Conservation (phyloP, 2,113 vertebrate genomes). For the Aegypius monachus region DNA sequence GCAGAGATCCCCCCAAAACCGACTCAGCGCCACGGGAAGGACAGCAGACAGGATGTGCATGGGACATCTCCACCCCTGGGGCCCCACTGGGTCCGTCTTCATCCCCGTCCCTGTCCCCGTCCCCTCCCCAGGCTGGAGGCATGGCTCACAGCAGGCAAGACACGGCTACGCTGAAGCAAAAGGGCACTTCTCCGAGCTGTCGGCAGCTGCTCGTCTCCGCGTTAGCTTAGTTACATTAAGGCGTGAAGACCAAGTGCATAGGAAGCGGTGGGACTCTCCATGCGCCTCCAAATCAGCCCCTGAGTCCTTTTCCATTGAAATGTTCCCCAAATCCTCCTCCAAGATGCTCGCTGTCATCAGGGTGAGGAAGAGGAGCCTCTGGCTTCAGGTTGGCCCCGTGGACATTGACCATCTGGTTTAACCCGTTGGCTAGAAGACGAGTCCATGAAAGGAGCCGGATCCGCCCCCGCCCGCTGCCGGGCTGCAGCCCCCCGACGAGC, state of each 20-base stretch:
- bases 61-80: background rate
- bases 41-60: background rate
- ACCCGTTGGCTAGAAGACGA: slow-evolving; percentile 67
- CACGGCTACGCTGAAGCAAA: slow-evolving; percentile 4
- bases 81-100: fast-evolving
- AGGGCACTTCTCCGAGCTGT: slow-evolving; percentile 31
- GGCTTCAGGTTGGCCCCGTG: background rate
- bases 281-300: background rate
- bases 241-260: slow-evolving; percentile 55
- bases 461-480: slow-evolving; percentile 55
- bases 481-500: slow-evolving; percentile 69
- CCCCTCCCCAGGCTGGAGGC: background rate
- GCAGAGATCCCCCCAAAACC: background rate
- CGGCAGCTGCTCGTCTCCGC: background rate
- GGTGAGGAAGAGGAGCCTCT: background rate
- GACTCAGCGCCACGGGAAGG: fast-evolving
- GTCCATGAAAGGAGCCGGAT: slow-evolving; percentile 71
- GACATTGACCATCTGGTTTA: background rate
- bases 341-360: background rate
- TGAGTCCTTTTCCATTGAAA: background rate
- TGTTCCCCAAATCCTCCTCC: background rate
- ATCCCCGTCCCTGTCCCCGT: fast-evolving
- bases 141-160: background rate
- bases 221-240: slow-evolving; percentile 36
- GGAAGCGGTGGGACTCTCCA: slow-evolving; percentile 3